A percentile compares a stretch with the other conserved stretches of the same genome.
Conservation (phyloP, 2,797 vertebrate genomes). For the Rhynchonycteris naso region DNA sequence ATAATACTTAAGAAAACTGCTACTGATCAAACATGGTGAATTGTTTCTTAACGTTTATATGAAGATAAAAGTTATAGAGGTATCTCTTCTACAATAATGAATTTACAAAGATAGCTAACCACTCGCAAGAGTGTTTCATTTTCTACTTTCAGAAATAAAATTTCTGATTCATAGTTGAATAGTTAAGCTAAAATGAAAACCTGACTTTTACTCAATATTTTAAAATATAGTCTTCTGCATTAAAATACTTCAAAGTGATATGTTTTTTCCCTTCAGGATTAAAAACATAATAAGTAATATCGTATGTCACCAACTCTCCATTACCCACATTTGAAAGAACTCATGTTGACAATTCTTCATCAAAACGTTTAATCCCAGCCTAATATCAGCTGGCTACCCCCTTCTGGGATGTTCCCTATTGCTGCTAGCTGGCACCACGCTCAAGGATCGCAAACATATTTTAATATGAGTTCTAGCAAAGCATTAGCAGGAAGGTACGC, state of each 20-base stretch:
- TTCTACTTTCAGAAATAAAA: constrained; percentile 48
- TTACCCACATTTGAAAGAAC: constrained; percentile 54
- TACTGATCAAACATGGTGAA: neutral
- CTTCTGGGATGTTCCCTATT: neutral
- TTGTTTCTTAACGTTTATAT: neutral
- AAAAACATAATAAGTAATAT: neutral
- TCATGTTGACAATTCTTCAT: constrained; percentile 26
- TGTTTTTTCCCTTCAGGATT: constrained; percentile 23
- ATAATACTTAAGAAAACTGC: neutral
- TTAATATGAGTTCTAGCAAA: constrained; percentile 71
- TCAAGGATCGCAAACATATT: constrained; percentile 70
- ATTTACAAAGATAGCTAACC: neutral
- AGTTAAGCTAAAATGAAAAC: constrained; percentile 53
- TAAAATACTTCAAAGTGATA: constrained; percentile 56
- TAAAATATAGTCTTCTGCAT: constrained; percentile 58
- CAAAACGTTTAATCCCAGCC: constrained; percentile 49
- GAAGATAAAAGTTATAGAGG: neutral
- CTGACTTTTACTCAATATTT: constrained; percentile 53
- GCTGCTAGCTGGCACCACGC: neutral
- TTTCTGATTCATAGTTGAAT: neutral
- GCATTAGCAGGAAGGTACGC: constrained; percentile 64
- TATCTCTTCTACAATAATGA: neutral
- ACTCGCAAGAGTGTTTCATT: neutral
- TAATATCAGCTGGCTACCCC: constrained; percentile 3
- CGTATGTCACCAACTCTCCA: constrained; percentile 40